Conservation (phyloP, 2,797 vertebrate species). For the Setipinna tenuifilis region DNA sequence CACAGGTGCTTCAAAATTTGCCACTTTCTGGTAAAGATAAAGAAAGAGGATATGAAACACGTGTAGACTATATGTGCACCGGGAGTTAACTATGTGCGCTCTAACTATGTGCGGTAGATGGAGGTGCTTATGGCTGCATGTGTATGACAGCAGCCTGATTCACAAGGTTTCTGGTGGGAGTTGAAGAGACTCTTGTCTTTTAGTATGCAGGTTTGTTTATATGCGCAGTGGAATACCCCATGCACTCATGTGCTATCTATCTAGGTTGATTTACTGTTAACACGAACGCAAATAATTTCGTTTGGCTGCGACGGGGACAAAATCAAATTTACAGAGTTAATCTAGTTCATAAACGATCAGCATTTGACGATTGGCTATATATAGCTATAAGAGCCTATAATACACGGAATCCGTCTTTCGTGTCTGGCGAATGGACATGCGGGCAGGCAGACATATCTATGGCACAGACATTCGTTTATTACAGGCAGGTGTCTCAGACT, state of each 20-base stretch:
- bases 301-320: background rate
- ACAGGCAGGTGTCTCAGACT: background rate
- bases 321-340: background rate
- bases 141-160: background rate
- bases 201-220: background rate
- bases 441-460: background rate
- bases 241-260: slow-evolving; percentile 1
- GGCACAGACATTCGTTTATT: background rate
- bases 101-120: background rate
- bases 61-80: background rate
- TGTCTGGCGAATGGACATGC: background rate
- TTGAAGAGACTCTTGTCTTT: background rate
- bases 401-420: background rate
- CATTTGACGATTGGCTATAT: background rate
- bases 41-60: background rate
- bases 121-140: background rate
- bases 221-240: background rate
- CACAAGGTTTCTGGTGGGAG: background rate
- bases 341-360: background rate
- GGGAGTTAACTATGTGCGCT: background rate
- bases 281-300: background rate
- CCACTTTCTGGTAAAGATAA: background rate
- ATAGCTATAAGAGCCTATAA: background rate
- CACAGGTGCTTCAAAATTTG: background rate
- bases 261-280: slow-evolving; percentile 6